Evolutionary conservation across 2,113 vertebrate genomes (phyloP).

Genomic region (Scartelaos histophorus): DNA sequence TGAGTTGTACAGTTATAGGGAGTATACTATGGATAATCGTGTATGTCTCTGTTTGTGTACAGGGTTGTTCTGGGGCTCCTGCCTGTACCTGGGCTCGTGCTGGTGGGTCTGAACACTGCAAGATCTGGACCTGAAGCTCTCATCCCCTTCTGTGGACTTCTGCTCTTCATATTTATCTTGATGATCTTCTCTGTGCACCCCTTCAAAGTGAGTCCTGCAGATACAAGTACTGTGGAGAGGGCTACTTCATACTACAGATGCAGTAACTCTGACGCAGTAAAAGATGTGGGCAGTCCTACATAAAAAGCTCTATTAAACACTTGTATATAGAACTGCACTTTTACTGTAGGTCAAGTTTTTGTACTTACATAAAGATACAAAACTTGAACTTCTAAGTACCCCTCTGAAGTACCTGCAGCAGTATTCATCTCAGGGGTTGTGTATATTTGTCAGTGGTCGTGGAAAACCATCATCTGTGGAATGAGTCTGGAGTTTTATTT

Average conservation of each 20-base stretch:
- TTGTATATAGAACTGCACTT: no score
- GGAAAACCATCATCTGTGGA: conserved; percentile 83
- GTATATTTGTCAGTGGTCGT: conserved; percentile 75
- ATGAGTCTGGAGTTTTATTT: conserved; percentile 83
- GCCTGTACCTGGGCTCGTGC: conserved; percentile 65
- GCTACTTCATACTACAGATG: no score
- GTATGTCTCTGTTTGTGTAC: background rate
- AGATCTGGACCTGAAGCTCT: conserved; percentile 76
- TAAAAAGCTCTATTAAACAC: no score
- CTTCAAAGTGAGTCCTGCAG: conserved; percentile 71
- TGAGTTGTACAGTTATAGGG: no score
- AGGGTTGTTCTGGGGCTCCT: conserved; percentile 73
- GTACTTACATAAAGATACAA: no score
- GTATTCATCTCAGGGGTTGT: background rate
- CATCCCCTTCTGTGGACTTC: conserved; percentile 84
- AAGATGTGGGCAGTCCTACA: no score
- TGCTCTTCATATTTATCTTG: conserved; percentile 76
- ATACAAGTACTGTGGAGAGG: background rate
- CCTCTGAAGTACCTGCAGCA: no score
- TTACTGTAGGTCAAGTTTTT: no score
- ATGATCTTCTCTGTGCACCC: conserved; percentile 87
- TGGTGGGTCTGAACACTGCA: conserved; percentile 76
- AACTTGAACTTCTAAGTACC: no score
- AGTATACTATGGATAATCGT: no score
- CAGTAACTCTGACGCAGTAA: no score